Percentiles rank a stretch among this genome's conserved stretches.
Conservation (phyloP, 2,113 vertebrate species). For the Beaufortia kweichowensis region DNA sequence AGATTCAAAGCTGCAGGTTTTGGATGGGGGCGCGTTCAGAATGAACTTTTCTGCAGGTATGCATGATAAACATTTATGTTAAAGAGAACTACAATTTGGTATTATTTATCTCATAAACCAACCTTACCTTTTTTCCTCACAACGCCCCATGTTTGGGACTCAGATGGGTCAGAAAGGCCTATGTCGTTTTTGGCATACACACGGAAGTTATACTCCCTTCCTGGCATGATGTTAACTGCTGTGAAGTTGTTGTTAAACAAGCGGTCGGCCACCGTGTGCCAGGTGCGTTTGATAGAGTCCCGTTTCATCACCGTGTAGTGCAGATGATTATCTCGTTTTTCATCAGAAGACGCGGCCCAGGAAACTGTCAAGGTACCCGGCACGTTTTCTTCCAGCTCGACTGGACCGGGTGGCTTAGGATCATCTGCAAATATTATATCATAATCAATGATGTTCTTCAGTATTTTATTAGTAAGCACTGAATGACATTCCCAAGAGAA, state of each 20-base stretch:
- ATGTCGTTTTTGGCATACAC: slow-evolving; percentile 84
- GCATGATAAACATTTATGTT: neutral
- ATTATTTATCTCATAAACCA: neutral
- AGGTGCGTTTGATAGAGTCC: slow-evolving; percentile 73
- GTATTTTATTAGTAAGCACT: neutral
- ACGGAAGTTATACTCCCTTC: slow-evolving; percentile 81
- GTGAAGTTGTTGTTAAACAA: slow-evolving; percentile 87
- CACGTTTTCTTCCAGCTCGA: slow-evolving; percentile 80
- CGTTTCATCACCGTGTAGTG: slow-evolving; percentile 79
- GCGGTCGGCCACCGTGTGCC: slow-evolving; percentile 74
- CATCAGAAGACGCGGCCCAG: slow-evolving; percentile 83
- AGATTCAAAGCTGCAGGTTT: slow-evolving; percentile 67
- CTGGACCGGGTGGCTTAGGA: slow-evolving; percentile 80
- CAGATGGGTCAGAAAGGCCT: slow-evolving; percentile 78
- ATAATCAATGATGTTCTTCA: neutral
- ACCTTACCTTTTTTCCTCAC: slow-evolving; percentile 65
- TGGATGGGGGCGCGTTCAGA: slow-evolving; percentile 62
- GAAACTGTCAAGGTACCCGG: slow-evolving; percentile 77
- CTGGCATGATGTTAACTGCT: slow-evolving; percentile 76
- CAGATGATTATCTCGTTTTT: slow-evolving; percentile 74
- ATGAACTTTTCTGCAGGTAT: slow-evolving; percentile 52
- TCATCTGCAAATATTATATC: slow-evolving; percentile 67
- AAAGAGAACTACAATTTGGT: neutral
- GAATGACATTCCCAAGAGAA: neutral
- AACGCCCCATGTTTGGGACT: slow-evolving; percentile 79